phyloP scores from a whole-genome alignment of 2,797 vertebrate genomes.

The Melanotaenia trifasciata region DNA sequence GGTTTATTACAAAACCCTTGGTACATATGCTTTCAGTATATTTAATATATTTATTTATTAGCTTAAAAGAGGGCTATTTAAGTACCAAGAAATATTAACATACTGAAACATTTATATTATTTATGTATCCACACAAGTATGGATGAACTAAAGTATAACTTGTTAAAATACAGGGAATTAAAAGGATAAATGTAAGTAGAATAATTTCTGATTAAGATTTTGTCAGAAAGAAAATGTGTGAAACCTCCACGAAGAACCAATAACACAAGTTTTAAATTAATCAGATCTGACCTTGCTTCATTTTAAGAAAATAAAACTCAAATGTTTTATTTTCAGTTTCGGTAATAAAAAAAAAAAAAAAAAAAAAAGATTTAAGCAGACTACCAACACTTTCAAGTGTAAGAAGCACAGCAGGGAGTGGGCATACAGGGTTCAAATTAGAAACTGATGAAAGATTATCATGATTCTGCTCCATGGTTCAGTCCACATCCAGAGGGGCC shows the following conservation, averaged over 20 bases:
- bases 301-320: background rate
- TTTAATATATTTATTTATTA: too few species aligned
- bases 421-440: constrained; percentile 78
- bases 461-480: constrained; percentile 79
- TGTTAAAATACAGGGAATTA: too few species aligned
- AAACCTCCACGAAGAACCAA: constrained; percentile 33
- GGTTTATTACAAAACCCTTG: too few species aligned
- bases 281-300: constrained; percentile 39
- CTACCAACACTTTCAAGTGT: constrained; percentile 70
- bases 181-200: too few species aligned
- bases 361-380: constrained; percentile 62
- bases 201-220: constrained; percentile 5
- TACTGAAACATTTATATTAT: too few species aligned
- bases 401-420: constrained; percentile 70
- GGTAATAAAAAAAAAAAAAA: constrained; percentile 49
- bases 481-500: constrained; percentile 84
- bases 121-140: too few species aligned
- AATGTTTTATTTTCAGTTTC: constrained; percentile 49
- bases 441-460: constrained; percentile 79
- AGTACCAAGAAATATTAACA: too few species aligned
- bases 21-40: too few species aligned
- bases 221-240: constrained; percentile 14
- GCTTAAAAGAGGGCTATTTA: too few species aligned
- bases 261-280: constrained; percentile 21
- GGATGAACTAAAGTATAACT: too few species aligned